A percentile compares a stretch with the other conserved stretches of the same genome.
These are phyloP conservation scores for Arnoldichthys spilopterus DNA, from an alignment of 2,797 vertebrate genomes.

Conservation along the genomic window DNA sequence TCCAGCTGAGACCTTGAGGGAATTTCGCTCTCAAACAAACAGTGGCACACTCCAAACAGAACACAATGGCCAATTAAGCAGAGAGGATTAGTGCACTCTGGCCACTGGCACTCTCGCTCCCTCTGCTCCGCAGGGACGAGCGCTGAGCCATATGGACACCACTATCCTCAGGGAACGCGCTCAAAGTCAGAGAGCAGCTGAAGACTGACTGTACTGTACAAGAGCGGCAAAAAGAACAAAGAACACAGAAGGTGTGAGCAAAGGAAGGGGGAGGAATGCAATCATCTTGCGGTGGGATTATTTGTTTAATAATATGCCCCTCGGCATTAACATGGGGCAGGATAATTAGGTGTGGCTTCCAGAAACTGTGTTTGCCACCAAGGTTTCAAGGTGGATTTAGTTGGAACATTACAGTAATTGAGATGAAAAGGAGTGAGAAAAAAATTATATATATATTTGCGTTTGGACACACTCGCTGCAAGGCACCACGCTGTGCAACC, in stretches of 20 bases:
- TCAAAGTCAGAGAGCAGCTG: constrained; percentile 3
- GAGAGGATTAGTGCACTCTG: constrained; percentile 41
- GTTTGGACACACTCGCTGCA: constrained; percentile 11
- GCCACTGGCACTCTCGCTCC: constrained; percentile 10
- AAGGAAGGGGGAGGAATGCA: constrained; percentile 1
- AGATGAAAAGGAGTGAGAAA: not conserved
- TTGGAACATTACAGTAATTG: not conserved
- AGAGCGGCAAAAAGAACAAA: not conserved
- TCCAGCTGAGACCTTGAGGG: constrained; percentile 47
- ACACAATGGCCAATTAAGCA: constrained; percentile 48
- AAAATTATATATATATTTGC: constrained; percentile 24
- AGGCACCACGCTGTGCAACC: not conserved
- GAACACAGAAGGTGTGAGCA: not conserved
- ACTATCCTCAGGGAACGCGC: constrained; percentile 17
- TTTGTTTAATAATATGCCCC: constrained; percentile 31
- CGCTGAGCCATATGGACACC: constrained; percentile 18
- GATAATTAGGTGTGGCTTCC: constrained; percentile 37
- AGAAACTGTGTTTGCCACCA: not conserved
- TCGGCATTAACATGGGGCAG: constrained; percentile 13
- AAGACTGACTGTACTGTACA: not conserved
- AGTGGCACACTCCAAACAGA: constrained; percentile 18
- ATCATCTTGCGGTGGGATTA: constrained; percentile 2
- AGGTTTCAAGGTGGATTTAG: not conserved
- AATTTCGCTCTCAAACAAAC: constrained; percentile 38
- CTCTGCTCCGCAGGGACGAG: not conserved